A percentile compares a stretch with the other conserved stretches of the same genome.
Evolutionary conservation across 2,113 vertebrate species (phyloP).

Genomic region (Petroica traversi): DNA sequence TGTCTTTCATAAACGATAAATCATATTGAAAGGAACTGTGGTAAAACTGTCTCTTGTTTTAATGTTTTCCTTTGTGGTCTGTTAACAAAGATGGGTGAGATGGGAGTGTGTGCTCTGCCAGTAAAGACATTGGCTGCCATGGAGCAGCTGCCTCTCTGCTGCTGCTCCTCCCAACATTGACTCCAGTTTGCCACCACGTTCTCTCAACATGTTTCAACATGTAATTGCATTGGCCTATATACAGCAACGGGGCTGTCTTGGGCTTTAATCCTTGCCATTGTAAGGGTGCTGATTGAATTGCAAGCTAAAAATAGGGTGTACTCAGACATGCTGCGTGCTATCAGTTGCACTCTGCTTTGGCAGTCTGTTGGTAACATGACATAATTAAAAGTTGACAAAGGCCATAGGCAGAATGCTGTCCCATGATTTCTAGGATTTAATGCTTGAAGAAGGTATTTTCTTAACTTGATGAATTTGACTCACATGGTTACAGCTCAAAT

Average conservation of each 20-base stretch:
- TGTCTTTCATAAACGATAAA: not conserved
- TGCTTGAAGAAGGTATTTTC: not conserved
- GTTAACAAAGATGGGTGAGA: accelerated
- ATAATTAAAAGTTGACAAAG: conserved; percentile 16
- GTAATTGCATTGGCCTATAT: not conserved
- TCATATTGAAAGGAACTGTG: not conserved
- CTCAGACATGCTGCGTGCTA: not conserved
- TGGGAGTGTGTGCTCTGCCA: accelerated
- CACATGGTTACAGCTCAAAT: not conserved
- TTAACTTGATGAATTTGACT: not conserved
- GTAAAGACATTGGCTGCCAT: accelerated
- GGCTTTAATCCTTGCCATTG: not conserved
- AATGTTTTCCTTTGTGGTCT: not conserved
- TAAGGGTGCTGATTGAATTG: conserved; percentile 7
- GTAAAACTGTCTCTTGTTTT: not conserved
- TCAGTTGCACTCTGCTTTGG: not conserved
- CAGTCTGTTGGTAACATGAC: not conserved
- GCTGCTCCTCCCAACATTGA: not conserved
- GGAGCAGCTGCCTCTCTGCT: not conserved
- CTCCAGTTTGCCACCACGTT: not conserved
- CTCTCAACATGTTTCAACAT: not conserved
- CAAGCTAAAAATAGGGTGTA: conserved; percentile 43
- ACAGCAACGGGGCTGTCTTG: not conserved
- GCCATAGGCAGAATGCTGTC: not conserved
- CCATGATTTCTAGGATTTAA: not conserved